Evolutionary conservation across 2,797 vertebrate species (phyloP).

Genomic region (Alfaro cultratus): DNA sequence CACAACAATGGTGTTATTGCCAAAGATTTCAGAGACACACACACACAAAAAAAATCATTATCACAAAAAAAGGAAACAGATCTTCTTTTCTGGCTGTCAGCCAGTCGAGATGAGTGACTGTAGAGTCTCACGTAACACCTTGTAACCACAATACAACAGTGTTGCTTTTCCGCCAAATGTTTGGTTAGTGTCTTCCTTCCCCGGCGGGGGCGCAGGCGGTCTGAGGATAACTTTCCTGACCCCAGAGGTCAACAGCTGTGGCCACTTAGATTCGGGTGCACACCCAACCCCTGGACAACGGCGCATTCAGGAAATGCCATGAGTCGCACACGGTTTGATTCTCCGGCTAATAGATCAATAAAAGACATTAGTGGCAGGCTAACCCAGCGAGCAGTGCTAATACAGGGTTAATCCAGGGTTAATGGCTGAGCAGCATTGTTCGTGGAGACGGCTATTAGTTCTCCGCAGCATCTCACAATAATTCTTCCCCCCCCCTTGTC

Average conservation of each 20-base stretch:
- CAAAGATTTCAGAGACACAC: conserved; percentile 4
- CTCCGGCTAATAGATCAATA: conserved; percentile 78
- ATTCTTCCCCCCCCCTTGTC: conserved; percentile 40
- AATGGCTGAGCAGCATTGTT: conserved; percentile 74
- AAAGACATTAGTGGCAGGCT: conserved; percentile 78
- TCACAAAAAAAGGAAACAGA: conserved; percentile 11
- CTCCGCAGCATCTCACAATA: conserved; percentile 57
- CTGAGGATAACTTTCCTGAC: conserved; percentile 33
- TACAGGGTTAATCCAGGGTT: conserved; percentile 81
- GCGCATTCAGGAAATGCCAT: conserved; percentile 43
- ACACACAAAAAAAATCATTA: neutral
- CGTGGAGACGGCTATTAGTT: conserved; percentile 72
- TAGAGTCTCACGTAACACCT: conserved; percentile 25
- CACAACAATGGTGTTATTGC: neutral
- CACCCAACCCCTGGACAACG: conserved; percentile 22
- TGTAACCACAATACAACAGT: conserved; percentile 37
- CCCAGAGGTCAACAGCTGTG: conserved; percentile 63
- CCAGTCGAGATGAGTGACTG: conserved; percentile 23
- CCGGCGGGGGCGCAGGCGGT: conserved; percentile 11
- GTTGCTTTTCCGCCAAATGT: conserved; percentile 24
- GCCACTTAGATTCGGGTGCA: conserved; percentile 46
- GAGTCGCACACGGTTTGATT: conserved; percentile 63
- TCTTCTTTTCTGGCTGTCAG: conserved; percentile 17
- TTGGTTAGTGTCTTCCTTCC: conserved; percentile 36
- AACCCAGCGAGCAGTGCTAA: conserved; percentile 74